A percentile compares a stretch with the other conserved stretches of the same genome.
phyloP scores from a whole-genome alignment of 2,888 invertebrate genomes.

The Drosophila helvetica region DNA sequence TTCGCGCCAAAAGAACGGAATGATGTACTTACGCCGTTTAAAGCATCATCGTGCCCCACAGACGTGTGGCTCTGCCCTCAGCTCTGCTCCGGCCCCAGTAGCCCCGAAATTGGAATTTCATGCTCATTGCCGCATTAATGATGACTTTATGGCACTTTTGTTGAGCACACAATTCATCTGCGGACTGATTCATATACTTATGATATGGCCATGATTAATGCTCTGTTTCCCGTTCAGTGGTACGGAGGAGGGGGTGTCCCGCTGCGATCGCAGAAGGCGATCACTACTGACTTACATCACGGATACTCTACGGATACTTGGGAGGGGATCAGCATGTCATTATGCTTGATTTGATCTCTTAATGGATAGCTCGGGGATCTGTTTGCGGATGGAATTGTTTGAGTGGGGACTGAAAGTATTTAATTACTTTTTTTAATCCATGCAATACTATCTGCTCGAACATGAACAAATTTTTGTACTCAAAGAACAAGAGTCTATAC shows the following conservation, averaged over 20 bases:
- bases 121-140: constrained; percentile 7
- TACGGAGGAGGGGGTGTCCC: constrained; percentile 14
- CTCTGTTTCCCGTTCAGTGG: constrained; percentile 4
- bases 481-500: no score
- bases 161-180: constrained; percentile 1
- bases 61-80: constrained; percentile 10
- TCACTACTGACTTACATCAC: constrained; percentile 50
- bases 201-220: constrained; percentile 38
- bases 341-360: constrained; percentile 29
- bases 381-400: neutral
- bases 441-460: no score
- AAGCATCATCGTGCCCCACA: constrained; percentile 1
- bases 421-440: no score
- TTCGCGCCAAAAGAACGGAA: neutral
- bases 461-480: no score
- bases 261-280: constrained; percentile 38
- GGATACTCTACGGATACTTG: constrained; percentile 2
- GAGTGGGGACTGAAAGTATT: no score
- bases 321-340: constrained; percentile 31
- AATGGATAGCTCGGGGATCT: constrained; percentile 19
- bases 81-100: neutral
- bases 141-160: constrained; percentile 4
- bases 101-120: neutral
- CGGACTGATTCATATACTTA: constrained; percentile 28
- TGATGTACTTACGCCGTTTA: constrained; percentile 15